Evolutionary conservation across 2,888 invertebrate species (phyloP), one percentile per base, ranked within the genome.

Genomic region (Chromoteleia sp.): DNA sequence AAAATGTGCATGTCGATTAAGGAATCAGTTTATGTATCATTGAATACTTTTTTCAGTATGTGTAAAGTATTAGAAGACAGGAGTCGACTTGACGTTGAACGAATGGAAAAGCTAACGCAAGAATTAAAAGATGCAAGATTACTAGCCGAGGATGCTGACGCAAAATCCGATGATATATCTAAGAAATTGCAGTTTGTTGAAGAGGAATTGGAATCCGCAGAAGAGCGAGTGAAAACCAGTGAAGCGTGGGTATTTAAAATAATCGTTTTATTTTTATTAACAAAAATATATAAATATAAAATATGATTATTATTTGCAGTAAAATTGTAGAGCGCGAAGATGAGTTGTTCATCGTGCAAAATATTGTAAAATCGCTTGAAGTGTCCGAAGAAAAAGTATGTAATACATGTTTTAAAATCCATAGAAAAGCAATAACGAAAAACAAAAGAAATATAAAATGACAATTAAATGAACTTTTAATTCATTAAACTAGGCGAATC

Each of bases 101-200:
- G 95, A 83, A 94, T 94, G 89, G 93, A 93, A 86, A 93, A 93
- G 84, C 92, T 95, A 85, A 95, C 95, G 90, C 92, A 93, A 68
- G 94, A 95, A 88, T 92, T 95, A 84, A 94, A 95, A 87, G 94
- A 95, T 87, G 95, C 95, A 83, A 94, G 94, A 90, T 92, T 94
- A 87, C 93, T 95, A 86, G 95, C 95, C 75, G 95, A 95, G 88
- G 95, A 95, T 89, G 94, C 95, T 58, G 95, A 95, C 88, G 92
- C 93, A 84, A 95, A 95, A 92, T 95, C 95, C 85, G 95, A 95
- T 88, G 95, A 95, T 93, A 93, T 94, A 89, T 94, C 94, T 83
- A 94, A 93, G 88, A 95, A 95, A 90, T 91, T 95, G 89, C 94
- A 94, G 85, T 94, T 94, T 92, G 93, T 95, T 90, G 95, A 95